Conservation (phyloP, 2,797 vertebrate species). For the Tympanoctomys barrerae region DNA sequence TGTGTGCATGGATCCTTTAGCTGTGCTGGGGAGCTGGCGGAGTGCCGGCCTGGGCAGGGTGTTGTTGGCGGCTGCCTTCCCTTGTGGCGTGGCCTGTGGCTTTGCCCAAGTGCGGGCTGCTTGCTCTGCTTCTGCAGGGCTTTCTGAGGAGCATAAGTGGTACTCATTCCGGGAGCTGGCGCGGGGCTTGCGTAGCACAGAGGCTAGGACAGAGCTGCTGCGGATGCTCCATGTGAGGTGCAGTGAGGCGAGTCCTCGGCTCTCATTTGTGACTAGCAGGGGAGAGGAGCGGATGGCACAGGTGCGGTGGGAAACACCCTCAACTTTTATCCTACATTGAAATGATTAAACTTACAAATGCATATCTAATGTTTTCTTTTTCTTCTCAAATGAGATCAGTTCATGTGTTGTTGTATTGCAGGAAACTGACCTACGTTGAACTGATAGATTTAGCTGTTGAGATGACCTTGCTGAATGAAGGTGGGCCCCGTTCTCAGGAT, state of each 20-base stretch:
- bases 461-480: neutral
- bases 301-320: neutral
- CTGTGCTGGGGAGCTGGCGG: neutral
- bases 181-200: neutral
- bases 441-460: constrained; percentile 17
- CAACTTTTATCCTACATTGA: neutral
- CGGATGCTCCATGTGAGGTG: neutral
- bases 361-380: neutral
- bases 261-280: constrained; percentile 53
- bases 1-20: neutral
- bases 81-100: neutral
- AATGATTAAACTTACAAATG: neutral
- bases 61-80: neutral
- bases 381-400: neutral
- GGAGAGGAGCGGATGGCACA: neutral
- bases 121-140: neutral
- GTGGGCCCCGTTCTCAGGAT: neutral
- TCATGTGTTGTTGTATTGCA: neutral
- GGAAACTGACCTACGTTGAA: neutral
- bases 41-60: neutral
- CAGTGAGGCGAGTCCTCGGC: neutral
- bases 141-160: neutral
- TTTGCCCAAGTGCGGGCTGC: neutral
- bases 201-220: neutral
- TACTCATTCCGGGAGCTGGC: neutral